Evolutionary conservation across 53 echinoderm and acorn worm genomes (phyloP).

Genomic region (Pentamera pediparva): DNA sequence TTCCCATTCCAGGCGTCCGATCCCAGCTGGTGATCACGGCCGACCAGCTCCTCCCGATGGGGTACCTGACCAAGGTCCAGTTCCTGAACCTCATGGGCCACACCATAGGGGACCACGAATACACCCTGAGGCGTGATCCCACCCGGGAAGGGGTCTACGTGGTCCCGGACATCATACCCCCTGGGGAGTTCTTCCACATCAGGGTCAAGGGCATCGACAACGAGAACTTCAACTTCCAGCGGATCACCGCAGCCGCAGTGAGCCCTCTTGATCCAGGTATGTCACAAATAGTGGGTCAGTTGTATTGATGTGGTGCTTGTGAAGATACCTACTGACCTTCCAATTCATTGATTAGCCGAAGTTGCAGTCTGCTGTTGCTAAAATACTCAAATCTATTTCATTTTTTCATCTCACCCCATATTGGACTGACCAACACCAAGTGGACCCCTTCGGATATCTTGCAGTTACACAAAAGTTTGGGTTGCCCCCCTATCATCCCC

Average conservation of each 20-base stretch:
- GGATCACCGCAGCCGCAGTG: slow-evolving; percentile 71
- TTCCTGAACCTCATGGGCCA: slow-evolving; percentile 81
- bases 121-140: slow-evolving; percentile 23
- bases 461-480: too few relatives aligned
- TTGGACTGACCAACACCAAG: too few relatives aligned
- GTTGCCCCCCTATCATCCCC: too few relatives aligned
- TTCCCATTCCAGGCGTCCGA: slow-evolving; percentile 50
- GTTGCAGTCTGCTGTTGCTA: neutral
- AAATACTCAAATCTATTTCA: neutral
- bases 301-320: neutral
- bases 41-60: slow-evolving; percentile 55
- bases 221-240: slow-evolving; percentile 64
- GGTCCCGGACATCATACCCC: slow-evolving; percentile 62
- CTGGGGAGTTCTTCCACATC: slow-evolving; percentile 80
- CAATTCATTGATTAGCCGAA: neutral
- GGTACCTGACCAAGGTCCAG: slow-evolving; percentile 63
- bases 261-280: slow-evolving; percentile 70
- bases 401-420: neutral
- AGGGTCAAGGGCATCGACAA: slow-evolving; percentile 73
- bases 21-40: slow-evolving; percentile 70
- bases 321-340: neutral
- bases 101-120: slow-evolving; percentile 45
- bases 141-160: slow-evolving; percentile 49
- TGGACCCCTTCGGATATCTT: too few relatives aligned
- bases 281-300: neutral